Evolutionary conservation across 1,140 invertebrate species (phyloP).

Genomic region (Myzus persicae): DNA sequence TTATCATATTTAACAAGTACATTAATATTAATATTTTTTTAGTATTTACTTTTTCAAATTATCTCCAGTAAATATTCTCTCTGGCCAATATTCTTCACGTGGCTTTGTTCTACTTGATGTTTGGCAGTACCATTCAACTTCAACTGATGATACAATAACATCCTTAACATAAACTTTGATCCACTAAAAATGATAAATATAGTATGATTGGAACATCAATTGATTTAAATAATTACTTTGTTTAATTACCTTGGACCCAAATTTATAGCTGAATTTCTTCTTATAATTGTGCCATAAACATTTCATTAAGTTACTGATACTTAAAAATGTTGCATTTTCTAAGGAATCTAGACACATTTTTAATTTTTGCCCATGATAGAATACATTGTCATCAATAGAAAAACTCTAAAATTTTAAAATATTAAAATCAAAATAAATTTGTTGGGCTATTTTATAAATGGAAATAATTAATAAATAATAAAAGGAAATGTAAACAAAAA

Average conservation of each 20-base stretch:
- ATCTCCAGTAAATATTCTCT: constrained; percentile 52
- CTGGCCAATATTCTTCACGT: constrained; percentile 12
- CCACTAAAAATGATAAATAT: constrained; percentile 41
- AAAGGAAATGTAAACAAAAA: not conserved
- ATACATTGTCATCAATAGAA: constrained; percentile 52
- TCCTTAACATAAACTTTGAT: constrained; percentile 50
- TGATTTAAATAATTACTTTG: not conserved
- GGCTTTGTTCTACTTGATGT: constrained; percentile 46
- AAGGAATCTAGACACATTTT: constrained; percentile 51
- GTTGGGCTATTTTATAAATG: not conserved
- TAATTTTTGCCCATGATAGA: constrained; percentile 50
- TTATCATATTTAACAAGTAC: not conserved
- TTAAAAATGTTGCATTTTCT: constrained; percentile 52
- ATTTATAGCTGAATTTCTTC: constrained; percentile 24
- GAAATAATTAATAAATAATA: not conserved
- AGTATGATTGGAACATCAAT: not conserved
- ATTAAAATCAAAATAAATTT: not conserved
- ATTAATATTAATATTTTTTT: not conserved
- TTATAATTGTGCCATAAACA: constrained; percentile 47
- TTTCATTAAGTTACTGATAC: constrained; percentile 25
- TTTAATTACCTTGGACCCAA: not conserved
- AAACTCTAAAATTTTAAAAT: constrained; percentile 39
- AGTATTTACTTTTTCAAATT: constrained; percentile 48
- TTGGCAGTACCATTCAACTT: constrained; percentile 55
- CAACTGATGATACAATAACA: constrained; percentile 45